Evolutionary conservation across 2,113 vertebrate species (phyloP).

Genomic region (Mirza zaza): DNA sequence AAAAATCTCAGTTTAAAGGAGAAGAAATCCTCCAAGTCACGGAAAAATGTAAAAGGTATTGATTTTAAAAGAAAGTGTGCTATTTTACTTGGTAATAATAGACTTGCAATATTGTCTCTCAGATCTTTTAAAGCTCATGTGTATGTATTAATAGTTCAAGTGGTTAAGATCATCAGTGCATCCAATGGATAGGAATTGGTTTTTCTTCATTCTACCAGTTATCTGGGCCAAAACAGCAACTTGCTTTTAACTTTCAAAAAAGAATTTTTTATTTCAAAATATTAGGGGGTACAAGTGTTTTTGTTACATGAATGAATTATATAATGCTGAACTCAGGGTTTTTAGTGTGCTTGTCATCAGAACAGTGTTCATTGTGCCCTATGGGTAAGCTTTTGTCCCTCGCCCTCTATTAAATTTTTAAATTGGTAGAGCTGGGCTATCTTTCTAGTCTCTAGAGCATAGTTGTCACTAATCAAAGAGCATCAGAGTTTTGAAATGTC

Average conservation of each 20-base stretch:
- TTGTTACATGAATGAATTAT: no score
- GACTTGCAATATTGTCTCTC: not conserved
- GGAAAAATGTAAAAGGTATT: constrained; percentile 84
- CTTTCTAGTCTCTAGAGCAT: not conserved
- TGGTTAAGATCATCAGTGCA: not conserved
- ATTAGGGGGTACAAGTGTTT: no score
- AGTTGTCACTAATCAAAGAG: not conserved
- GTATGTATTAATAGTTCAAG: not conserved
- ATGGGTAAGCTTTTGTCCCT: no score
- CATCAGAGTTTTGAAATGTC: not conserved
- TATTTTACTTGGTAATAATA: constrained; percentile 1
- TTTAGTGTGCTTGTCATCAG: no score
- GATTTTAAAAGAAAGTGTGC: constrained; percentile 14
- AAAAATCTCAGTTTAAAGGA: constrained; percentile 80
- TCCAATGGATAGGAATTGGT: not conserved
- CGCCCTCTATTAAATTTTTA: no score
- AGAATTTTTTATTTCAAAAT: no score
- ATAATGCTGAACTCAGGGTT: no score
- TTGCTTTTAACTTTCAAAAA: not conserved
- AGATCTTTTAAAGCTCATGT: not conserved
- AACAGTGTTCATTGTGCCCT: no score
- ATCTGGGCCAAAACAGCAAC: not conserved
- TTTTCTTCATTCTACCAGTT: not conserved
- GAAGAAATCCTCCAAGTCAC: constrained; percentile 77
- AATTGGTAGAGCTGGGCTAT: not conserved